Evolutionary conservation across 2,113 vertebrate genomes (phyloP), one percentile per base, ranked within the genome.

Genomic region (Datnioides undecimradiatus): DNA sequence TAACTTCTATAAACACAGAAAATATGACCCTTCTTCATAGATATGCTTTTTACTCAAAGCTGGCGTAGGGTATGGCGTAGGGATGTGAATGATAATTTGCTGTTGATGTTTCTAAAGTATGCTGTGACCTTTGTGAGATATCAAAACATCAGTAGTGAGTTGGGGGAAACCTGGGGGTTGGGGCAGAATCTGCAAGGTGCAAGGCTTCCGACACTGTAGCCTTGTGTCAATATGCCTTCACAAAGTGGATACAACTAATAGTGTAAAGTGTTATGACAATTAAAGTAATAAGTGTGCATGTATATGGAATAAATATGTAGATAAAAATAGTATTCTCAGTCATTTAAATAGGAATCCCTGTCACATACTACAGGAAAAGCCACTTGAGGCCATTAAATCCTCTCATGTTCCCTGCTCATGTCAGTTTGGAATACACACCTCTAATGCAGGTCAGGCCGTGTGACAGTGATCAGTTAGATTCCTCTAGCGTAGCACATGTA

Each of bases 401-500:
- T 19, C 33, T 76, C 54, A 75, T 17, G 38, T n/a, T 52, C 80
- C 66, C 72, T 65, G 62, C 65, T 79, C 51, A 64, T 58, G 51
- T 55, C 62, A 73, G 63, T 62, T 73, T 62, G 45, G 25, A 78
- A 74, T 51, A 83, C 59, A 62, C 43, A 36, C 5, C 55, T 60
- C 75, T 63, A n/a, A 58, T 67, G 64, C 75, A 64, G 79, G 57
- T 89, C 71, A 67, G 12, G 55, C 57, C 33, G 13, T 38, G 62
- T 57, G 79, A 80, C 76, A 34, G 38, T 34, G 71, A 85, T 87
- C 58, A n/a, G 68, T 55, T 68, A 45, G 31, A 51, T 76, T 76
- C 83, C 40, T 60, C 31, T 52, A 57, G 54, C 69, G 59, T 21
- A 62, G 38, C 70, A 33, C 51, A 46, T 10, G 21, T 54, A 84